Percentiles rank a stretch among this genome's conserved stretches.
Conservation (phyloP, 2,113 vertebrate genomes). For the Bettongia penicillata region DNA sequence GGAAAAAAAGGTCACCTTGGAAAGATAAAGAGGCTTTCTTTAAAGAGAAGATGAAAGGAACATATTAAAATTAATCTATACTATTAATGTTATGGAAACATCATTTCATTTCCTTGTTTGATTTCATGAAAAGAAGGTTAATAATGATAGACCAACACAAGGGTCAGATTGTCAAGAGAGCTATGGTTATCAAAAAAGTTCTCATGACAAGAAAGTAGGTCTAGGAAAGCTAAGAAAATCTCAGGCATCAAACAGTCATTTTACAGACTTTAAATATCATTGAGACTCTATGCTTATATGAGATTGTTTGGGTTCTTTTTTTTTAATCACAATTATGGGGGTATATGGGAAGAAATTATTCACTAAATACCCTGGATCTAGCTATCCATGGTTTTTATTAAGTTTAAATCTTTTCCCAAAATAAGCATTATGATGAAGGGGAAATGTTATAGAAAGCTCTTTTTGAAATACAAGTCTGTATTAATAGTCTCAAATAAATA, state of each 20-base stretch:
- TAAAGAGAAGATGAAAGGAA: conserved; percentile 37
- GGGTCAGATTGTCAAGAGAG: neutral
- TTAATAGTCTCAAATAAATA: neutral
- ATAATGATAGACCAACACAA: neutral
- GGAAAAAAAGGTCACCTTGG: conserved; percentile 14
- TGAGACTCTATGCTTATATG: neutral
- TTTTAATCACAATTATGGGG: neutral
- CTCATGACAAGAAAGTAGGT: conserved; percentile 1
- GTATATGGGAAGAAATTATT: neutral
- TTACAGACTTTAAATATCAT: neutral
- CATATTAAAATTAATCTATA: neutral
- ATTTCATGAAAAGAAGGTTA: conserved; percentile 49
- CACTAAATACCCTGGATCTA: neutral
- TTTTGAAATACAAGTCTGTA: neutral
- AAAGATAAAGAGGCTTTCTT: conserved; percentile 29
- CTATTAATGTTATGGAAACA: neutral
- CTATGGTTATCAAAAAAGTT: neutral
- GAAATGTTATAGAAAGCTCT: neutral
- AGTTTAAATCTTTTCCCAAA: neutral
- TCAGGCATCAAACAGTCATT: neutral
- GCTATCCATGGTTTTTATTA: neutral
- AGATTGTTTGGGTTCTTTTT: neutral
- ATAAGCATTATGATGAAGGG: neutral
- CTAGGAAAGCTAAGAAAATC: neutral
- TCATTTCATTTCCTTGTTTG: neutral